Base-by-base conservation (phyloP, 2,113 vertebrate species). In the Oreochromis spilurus region DNA sequence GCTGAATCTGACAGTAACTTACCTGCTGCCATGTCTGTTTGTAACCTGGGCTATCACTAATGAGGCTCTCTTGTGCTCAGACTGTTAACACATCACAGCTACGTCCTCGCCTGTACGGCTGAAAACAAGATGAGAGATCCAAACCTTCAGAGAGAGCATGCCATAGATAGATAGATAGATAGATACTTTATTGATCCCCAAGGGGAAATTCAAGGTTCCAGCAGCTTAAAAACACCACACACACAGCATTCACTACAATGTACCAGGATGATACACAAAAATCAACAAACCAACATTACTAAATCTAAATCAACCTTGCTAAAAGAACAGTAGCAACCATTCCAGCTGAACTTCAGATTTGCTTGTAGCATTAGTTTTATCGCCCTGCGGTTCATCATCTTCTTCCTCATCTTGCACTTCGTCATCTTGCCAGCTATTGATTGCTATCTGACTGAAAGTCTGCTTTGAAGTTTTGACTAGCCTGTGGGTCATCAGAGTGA, bases 341-440 rank as follows among this genome's bases (percentile, higher is more conserved):
- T 72, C 52, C 29, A 72, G 43, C 24, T 60, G 67, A 91, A 89
- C 78, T 48, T 82, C 70, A 80, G 53, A 87, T 52, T 43, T 82
- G 86, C 84, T 80, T 79, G 67, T 83, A 85, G 58, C 85, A 85
- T 88, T 82, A 75, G 11, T 82, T 89, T 89, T 81, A 60, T 54
- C 50, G 11, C 54, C 84, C 34, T 57, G 70, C 2, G 5, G 48
- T 48, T 54, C 62, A 67, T 67, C 11, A 31, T 52, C 31, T 13
- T 80, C 26, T 58, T 87, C 36, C 84, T 70, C 8, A 72, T 72
- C 21, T 72, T 45, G 67, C 40, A 45, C 8, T 26, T 72, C 13
- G 9, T 72, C 67, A 72, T 72, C 67, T 72, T 72, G 84, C 80
- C 87, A 81, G 21, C 34, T 84, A 92, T 92, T 62, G 93, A 91